A percentile compares a stretch with the other conserved stretches of the same genome.
Evolutionary conservation across 2,888 invertebrate species (phyloP).

Genomic region (Nemoura dubitans): DNA sequence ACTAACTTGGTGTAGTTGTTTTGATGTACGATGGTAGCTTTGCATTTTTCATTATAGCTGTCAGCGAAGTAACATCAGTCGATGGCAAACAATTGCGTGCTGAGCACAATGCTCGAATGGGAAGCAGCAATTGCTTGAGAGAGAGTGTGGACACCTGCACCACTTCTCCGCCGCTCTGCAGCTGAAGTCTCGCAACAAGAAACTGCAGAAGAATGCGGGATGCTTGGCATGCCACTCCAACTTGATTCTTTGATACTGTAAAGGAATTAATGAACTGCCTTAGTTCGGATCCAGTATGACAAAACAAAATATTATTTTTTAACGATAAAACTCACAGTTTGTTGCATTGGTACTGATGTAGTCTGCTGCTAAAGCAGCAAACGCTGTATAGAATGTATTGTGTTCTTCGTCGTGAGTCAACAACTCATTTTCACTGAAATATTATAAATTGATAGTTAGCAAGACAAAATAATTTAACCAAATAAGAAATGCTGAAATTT

Average conservation of each 20-base stretch:
- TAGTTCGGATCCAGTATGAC: slow-evolving; percentile 8
- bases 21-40: slow-evolving; percentile 68
- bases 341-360: slow-evolving; percentile 79
- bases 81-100: slow-evolving; percentile 75
- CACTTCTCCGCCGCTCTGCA: slow-evolving; percentile 57
- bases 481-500: no score
- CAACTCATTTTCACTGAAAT: slow-evolving; percentile 85
- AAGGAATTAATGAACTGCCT: slow-evolving; percentile 48
- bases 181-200: slow-evolving; percentile 63
- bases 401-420: slow-evolving; percentile 83
- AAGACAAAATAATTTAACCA: no score
- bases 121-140: slow-evolving; percentile 70
- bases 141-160: slow-evolving; percentile 56
- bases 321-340: slow-evolving; percentile 70
- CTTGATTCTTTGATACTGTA: slow-evolving; percentile 74
- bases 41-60: slow-evolving; percentile 79
- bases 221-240: slow-evolving; percentile 73
- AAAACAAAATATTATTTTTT: slow-evolving; percentile 18
- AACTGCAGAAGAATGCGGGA: slow-evolving; percentile 74
- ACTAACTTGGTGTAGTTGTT: slow-evolving; percentile 61
- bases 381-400: slow-evolving; percentile 87
- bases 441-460: slow-evolving; percentile 53
- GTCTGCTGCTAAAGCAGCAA: slow-evolving; percentile 87
- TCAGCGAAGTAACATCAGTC: slow-evolving; percentile 79
- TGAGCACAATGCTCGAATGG: slow-evolving; percentile 78